These are phyloP conservation scores for Amphiprion percula DNA, from an alignment of 2,113 vertebrate genomes.

Conservation along the genomic window DNA sequence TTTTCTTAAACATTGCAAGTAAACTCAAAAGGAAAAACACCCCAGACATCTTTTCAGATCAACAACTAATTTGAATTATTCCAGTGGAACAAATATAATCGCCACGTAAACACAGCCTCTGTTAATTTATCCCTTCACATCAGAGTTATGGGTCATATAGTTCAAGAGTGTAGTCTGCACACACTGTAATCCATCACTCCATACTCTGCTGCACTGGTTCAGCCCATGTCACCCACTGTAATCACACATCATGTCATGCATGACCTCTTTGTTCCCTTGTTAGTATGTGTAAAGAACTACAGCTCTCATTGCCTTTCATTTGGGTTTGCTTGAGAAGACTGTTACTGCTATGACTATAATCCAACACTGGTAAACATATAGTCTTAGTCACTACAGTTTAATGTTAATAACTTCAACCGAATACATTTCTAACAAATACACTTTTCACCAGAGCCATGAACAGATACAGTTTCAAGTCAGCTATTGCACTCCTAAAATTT, in stretches of 20 bases:
- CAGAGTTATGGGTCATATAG: slow-evolving; percentile 14
- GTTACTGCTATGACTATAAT: too few species aligned
- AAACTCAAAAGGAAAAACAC: too few species aligned
- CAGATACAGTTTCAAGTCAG: too few species aligned
- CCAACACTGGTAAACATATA: too few species aligned
- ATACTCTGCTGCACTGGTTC: slow-evolving; percentile 24
- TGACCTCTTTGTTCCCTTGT: slow-evolving; percentile 37
- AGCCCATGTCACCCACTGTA: slow-evolving; percentile 7
- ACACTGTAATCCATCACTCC: slow-evolving; percentile 35
- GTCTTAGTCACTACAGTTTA: too few species aligned
- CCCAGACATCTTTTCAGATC: not conserved
- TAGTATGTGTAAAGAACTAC: slow-evolving; percentile 32
- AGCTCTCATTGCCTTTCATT: slow-evolving; percentile 11
- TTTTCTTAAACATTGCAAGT: too few species aligned
- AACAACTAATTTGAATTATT: slow-evolving; percentile 5
- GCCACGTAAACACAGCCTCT: not conserved
- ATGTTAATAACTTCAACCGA: too few species aligned
- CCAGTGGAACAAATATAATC: not conserved
- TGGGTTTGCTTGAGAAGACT: slow-evolving; percentile 5
- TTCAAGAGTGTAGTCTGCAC: slow-evolving; percentile 13
- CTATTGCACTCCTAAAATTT: too few species aligned
- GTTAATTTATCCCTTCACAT: not conserved
- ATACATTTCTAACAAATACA: too few species aligned
- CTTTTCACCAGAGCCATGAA: too few species aligned
- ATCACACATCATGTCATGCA: slow-evolving; percentile 44